Percentiles rank a stretch among this genome's conserved stretches.
These are phyloP conservation scores for Pedionomus torquatus DNA, from an alignment of 2,113 vertebrate species.

Conservation along the genomic window DNA sequence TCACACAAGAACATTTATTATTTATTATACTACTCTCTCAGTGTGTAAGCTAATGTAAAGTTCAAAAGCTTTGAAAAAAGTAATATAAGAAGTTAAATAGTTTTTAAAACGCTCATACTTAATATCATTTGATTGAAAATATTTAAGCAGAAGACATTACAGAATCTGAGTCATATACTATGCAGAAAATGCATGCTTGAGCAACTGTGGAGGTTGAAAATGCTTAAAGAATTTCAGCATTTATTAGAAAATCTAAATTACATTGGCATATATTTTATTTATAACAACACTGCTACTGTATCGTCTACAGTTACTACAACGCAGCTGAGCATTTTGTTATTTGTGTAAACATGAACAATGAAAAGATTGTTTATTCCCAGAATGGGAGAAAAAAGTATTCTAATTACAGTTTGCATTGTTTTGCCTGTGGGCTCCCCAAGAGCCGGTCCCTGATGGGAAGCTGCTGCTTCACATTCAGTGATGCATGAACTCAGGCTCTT, in stretches of 20 bases:
- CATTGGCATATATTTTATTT: constrained; percentile 40
- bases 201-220: background rate
- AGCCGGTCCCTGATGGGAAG: constrained; percentile 18
- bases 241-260: constrained; percentile 40
- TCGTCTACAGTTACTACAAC: background rate
- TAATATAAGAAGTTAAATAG: background rate
- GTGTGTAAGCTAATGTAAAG: background rate
- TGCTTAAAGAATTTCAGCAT: background rate
- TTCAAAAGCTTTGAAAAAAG: background rate
- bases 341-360: constrained; percentile 61
- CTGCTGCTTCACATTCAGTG: constrained; percentile 19
- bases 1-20: background rate
- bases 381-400: constrained; percentile 8
- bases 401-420: constrained; percentile 48
- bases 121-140: background rate
- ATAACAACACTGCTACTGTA: constrained; percentile 30
- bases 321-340: constrained; percentile 57
- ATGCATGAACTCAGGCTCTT: constrained; percentile 22
- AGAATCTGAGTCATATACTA: background rate
- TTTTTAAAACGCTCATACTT: background rate
- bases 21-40: background rate
- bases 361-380: constrained; percentile 49
- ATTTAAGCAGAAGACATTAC: background rate
- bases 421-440: constrained; percentile 38
- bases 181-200: background rate